These are phyloP conservation scores for Cheilosia vernalis DNA, from an alignment of 2,888 invertebrate genomes.

Conservation along the genomic window DNA sequence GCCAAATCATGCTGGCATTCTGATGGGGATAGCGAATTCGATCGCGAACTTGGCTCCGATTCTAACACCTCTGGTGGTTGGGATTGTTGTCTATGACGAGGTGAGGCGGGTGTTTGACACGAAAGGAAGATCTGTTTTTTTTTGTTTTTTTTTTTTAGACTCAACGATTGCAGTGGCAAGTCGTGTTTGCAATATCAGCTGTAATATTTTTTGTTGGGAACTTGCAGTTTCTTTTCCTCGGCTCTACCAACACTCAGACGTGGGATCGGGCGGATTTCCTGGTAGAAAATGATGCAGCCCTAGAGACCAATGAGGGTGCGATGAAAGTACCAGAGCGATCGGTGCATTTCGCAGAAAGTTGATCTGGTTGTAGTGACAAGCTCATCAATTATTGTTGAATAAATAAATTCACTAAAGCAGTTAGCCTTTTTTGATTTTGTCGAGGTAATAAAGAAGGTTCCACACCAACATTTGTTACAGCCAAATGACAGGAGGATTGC, in stretches of 20 bases:
- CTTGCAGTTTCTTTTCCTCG: conserved; percentile 88
- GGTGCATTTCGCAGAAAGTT: not conserved
- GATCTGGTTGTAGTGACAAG: not conserved
- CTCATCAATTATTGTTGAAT: too few relatives aligned
- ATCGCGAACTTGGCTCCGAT: conserved; percentile 89
- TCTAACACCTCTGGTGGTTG: conserved; percentile 88
- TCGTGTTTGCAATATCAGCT: conserved; percentile 87
- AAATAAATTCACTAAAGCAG: too few relatives aligned
- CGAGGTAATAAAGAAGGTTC: too few relatives aligned
- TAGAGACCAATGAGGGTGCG: not conserved
- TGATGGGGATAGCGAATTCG: conserved; percentile 87
- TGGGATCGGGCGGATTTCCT: conserved; percentile 87
- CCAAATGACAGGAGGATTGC: too few relatives aligned
- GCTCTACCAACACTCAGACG: conserved; percentile 86
- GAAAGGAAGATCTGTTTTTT: not conserved
- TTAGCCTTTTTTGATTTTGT: too few relatives aligned
- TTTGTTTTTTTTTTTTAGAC: conserved; percentile 82
- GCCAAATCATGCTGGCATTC: conserved; percentile 91
- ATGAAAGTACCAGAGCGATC: not conserved
- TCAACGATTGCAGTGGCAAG: conserved; percentile 86
- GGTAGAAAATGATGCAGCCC: conserved; percentile 39
- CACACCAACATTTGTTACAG: too few relatives aligned
- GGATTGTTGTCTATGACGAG: conserved; percentile 86
- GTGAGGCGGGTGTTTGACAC: conserved; percentile 82
- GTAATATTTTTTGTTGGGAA: conserved; percentile 88